phyloP scores from a whole-genome alignment of 35 echinoderm and acorn worm genomes.

The Heliocidaris erythrogramma region DNA sequence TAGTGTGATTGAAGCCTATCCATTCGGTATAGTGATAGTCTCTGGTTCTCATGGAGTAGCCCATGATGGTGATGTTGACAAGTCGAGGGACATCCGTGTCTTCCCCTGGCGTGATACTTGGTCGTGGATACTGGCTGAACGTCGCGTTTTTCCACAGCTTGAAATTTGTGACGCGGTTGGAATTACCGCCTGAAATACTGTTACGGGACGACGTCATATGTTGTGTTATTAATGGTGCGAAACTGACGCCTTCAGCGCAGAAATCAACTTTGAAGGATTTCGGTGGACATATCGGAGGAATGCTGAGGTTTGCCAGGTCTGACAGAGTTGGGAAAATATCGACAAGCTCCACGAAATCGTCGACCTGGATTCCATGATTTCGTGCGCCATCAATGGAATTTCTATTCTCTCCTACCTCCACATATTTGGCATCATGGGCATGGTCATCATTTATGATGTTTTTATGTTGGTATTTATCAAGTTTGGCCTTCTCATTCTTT shows the following conservation, averaged over 20 bases:
- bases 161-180: background rate
- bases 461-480: background rate
- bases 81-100: slow-evolving; percentile 59
- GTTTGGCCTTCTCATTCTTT: background rate
- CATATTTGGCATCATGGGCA: background rate
- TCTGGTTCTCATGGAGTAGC: slow-evolving; percentile 63
- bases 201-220: background rate
- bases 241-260: slow-evolving; percentile 83
- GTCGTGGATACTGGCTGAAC: slow-evolving; percentile 89
- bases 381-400: background rate
- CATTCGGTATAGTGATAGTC: slow-evolving; percentile 88
- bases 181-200: background rate
- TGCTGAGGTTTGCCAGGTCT: slow-evolving; percentile 59
- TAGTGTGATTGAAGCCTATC: slow-evolving; percentile 84
- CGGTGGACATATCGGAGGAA: slow-evolving; percentile 71
- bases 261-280: slow-evolving; percentile 57
- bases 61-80: slow-evolving; percentile 91
- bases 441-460: background rate
- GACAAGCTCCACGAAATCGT: slow-evolving; percentile 77
- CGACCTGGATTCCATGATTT: background rate
- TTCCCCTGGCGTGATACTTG: slow-evolving; percentile 65
- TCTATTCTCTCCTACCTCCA: background rate
- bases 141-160: slow-evolving; percentile 75
- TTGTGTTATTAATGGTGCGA: slow-evolving; percentile 55
- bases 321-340: slow-evolving; percentile 84